A percentile compares a stretch with the other conserved stretches of the same genome.
phyloP scores from a whole-genome alignment of 2,797 vertebrate genomes.

The Steatocranus sp. region DNA sequence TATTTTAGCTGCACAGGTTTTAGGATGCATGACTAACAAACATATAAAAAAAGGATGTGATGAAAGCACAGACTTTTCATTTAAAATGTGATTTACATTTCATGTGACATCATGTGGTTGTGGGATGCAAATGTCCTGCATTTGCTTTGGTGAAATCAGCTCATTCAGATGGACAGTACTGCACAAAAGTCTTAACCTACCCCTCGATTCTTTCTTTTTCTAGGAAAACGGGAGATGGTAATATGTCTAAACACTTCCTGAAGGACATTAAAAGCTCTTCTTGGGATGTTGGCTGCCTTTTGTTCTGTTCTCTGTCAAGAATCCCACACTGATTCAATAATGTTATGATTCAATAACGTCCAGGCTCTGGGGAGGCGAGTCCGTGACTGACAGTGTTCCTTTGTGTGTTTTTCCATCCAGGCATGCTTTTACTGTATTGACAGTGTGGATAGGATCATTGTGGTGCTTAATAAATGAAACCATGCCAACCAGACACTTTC shows the following conservation, averaged over 20 bases:
- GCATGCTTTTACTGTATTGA: not conserved
- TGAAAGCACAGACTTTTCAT: not conserved
- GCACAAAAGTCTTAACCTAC: not conserved
- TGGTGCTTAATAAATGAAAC: not conserved
- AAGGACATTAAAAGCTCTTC: not conserved
- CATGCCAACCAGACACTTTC: not conserved
- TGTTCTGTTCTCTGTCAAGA: not conserved
- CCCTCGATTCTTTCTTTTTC: not conserved
- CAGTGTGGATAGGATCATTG: not conserved
- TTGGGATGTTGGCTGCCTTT: not conserved
- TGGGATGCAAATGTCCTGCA: not conserved
- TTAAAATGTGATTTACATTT: not conserved
- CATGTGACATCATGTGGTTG: not conserved
- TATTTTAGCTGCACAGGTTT: constrained; percentile 33
- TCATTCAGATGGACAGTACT: not conserved
- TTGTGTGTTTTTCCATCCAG: not conserved
- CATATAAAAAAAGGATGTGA: not conserved
- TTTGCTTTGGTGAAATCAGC: not conserved
- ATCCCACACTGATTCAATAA: not conserved
- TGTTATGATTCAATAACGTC: not conserved
- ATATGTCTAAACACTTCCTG: not conserved
- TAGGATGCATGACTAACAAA: constrained; percentile 14
- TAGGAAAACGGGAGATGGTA: not conserved
- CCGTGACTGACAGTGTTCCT: not conserved
- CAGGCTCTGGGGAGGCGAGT: not conserved